These are phyloP conservation scores for Cotesia congregata DNA, from an alignment of 2,888 invertebrate species.

Conservation along the genomic window DNA sequence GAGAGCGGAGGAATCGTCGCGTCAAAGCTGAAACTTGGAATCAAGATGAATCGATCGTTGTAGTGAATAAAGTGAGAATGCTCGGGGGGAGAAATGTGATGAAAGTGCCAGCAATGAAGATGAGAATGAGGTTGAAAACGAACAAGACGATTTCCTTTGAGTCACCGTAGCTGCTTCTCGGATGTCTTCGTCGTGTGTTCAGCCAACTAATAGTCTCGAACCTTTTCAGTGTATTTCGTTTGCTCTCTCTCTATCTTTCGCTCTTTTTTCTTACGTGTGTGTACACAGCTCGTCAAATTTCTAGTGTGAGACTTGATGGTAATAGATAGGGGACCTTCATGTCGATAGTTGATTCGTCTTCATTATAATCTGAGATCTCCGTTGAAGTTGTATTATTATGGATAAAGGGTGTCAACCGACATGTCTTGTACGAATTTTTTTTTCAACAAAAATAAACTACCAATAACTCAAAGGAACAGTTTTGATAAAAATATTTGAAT, in stretches of 20 bases:
- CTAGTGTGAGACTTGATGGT: constrained; percentile 25
- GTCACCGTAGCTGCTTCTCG: neutral
- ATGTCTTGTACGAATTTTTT: no score
- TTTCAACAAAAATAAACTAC: no score
- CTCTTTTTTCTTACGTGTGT: neutral
- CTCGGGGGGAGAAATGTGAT: neutral
- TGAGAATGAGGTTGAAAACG: neutral
- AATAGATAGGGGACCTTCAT: constrained; percentile 36
- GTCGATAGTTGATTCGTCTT: constrained; percentile 19
- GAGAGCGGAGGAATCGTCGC: constrained; percentile 21
- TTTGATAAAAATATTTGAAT: no score
- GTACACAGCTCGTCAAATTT: constrained; percentile 3
- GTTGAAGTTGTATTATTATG: neutral
- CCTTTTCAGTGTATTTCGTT: neutral
- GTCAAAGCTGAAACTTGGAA: constrained; percentile 37
- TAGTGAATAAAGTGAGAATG: constrained; percentile 1
- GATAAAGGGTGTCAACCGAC: no score
- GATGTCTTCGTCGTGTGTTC: constrained; percentile 31
- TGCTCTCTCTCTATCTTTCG: constrained; percentile 22
- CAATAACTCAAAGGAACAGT: no score
- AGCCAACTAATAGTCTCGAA: constrained; percentile 36
- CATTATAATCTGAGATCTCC: constrained; percentile 30
- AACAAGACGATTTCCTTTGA: constrained; percentile 37
- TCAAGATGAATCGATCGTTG: constrained; percentile 40
- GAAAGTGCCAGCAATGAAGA: neutral